Evolutionary conservation across 2,888 invertebrate genomes (phyloP).

Genomic region (Drosophila maculinotata): DNA sequence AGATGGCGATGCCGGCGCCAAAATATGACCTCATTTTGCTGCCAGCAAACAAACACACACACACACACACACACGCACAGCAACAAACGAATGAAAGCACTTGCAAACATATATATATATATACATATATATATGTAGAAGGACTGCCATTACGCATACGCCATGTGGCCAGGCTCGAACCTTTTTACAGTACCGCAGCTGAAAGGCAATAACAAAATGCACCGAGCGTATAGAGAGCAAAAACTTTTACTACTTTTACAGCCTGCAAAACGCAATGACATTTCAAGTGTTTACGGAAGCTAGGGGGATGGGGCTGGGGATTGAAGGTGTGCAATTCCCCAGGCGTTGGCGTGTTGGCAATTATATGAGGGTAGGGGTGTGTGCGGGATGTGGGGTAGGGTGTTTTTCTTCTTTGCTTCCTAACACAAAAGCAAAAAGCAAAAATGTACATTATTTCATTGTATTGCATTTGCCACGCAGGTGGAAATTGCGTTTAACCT

Average conservation of each 20-base stretch:
- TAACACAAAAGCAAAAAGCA: conserved; percentile 20
- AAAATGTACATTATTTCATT: conserved; percentile 42
- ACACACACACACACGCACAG: too few species aligned
- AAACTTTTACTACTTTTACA: conserved; percentile 19
- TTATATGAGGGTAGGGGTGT: background rate
- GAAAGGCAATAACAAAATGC: conserved; percentile 42
- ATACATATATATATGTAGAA: background rate
- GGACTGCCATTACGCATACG: conserved; percentile 66
- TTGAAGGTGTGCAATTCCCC: conserved; percentile 28
- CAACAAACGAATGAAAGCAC: background rate
- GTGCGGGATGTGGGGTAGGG: background rate
- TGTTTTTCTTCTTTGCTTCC: conserved; percentile 39
- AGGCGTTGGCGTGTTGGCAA: conserved; percentile 29
- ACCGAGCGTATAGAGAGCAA: conserved; percentile 13
- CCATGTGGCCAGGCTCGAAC: conserved; percentile 31
- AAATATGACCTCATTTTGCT: conserved; percentile 76
- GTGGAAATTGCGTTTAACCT: conserved; percentile 61
- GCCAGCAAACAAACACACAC: conserved; percentile 20
- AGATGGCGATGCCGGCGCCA: conserved; percentile 62
- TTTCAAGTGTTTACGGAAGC: conserved; percentile 44
- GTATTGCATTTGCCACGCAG: conserved; percentile 46
- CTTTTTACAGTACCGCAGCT: conserved; percentile 13
- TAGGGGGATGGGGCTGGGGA: too few species aligned
- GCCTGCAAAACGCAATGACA: conserved; percentile 51
- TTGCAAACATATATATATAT: background rate